These are phyloP conservation scores for Stenichneumon culpator DNA, from an alignment of 2,888 invertebrate species.

Conservation along the genomic window DNA sequence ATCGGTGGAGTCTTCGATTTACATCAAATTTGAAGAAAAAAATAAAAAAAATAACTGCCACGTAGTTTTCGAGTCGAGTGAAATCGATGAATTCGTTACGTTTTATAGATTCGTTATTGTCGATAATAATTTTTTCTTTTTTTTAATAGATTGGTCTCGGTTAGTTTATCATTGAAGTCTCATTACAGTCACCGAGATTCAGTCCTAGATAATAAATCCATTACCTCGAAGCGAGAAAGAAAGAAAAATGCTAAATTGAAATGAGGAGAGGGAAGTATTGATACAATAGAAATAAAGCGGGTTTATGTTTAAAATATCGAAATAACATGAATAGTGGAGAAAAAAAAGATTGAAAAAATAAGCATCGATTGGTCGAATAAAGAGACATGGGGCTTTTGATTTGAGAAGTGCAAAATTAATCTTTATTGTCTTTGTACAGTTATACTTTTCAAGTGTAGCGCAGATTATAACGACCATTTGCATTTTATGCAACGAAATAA, in stretches of 20 bases:
- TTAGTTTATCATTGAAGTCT: constrained; percentile 15
- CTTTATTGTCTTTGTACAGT: constrained; percentile 59
- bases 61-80: constrained; percentile 19
- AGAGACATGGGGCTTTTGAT: neutral
- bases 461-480: constrained; percentile 21
- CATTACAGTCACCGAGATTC: neutral
- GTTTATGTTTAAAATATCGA: neutral
- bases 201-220: constrained; percentile 4
- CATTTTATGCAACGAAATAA: constrained; percentile 46
- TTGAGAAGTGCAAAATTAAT: constrained; percentile 44
- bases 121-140: constrained; percentile 28
- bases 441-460: constrained; percentile 43
- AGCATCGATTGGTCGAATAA: constrained; percentile 8
- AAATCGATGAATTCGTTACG: constrained; percentile 39
- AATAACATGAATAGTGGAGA: constrained; percentile 2
- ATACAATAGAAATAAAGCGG: constrained; percentile 3
- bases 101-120: constrained; percentile 39
- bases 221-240: constrained; percentile 15
- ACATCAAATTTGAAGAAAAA: neutral
- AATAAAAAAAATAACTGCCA: neutral
- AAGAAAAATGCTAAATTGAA: constrained; percentile 9
- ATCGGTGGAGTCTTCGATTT: constrained; percentile 25
- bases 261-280: constrained; percentile 17
- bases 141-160: constrained; percentile 20
- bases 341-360: neutral